Evolutionary conservation across 2,888 invertebrate genomes (phyloP).

Genomic region (Dryocosmus kuriphilus): DNA sequence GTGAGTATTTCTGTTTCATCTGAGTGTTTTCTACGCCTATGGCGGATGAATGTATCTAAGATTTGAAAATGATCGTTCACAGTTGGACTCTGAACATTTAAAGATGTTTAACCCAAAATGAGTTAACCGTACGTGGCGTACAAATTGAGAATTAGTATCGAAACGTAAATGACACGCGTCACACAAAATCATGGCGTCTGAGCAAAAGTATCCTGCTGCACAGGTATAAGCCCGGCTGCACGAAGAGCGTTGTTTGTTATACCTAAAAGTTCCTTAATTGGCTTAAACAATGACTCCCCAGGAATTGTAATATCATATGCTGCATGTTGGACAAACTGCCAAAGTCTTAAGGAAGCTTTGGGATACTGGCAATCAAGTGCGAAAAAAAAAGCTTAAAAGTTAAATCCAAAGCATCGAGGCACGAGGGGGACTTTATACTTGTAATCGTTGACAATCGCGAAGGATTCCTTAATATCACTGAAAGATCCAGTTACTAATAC

Average conservation of each 20-base stretch:
- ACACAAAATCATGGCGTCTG: not conserved
- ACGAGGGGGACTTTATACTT: conserved; percentile 10
- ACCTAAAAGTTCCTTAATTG: not conserved
- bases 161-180: not conserved
- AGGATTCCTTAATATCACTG: not conserved
- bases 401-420: conserved; percentile 39
- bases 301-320: not conserved
- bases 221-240: not conserved
- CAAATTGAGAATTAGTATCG: not conserved
- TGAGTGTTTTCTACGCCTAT: not conserved
- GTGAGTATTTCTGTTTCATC: not conserved
- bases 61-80: not conserved
- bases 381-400: conserved; percentile 42
- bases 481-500: not conserved
- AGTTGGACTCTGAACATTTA: conserved; percentile 4
- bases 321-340: conserved; percentile 39
- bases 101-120: not conserved
- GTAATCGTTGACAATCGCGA: conserved; percentile 1
- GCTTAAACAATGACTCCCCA: not conserved
- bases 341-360: conserved; percentile 11
- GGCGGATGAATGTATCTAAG: not conserved
- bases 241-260: not conserved
- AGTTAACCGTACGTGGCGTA: not conserved
- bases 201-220: not conserved
- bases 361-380: conserved; percentile 42